phyloP scores from a whole-genome alignment of 2,888 invertebrate species.

The Nomada fabriciana region DNA sequence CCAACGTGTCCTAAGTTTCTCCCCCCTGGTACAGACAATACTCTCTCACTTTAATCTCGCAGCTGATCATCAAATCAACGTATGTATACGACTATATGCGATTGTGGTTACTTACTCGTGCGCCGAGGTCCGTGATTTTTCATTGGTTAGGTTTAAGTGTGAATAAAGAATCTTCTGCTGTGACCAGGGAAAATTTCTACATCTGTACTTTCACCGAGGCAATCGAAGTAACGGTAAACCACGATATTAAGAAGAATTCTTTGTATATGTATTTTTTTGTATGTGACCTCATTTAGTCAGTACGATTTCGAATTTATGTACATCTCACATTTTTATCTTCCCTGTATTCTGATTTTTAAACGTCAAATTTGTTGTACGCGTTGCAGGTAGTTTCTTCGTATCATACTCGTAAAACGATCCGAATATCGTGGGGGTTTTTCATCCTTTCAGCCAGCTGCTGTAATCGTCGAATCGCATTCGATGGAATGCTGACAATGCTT shows the following conservation, averaged over 20 bases:
- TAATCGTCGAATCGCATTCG: neutral
- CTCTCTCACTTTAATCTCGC: conserved; percentile 5
- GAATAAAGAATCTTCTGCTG: conserved; percentile 9
- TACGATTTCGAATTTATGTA: conserved; percentile 7
- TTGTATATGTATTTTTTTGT: conserved; percentile 34
- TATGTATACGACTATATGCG: conserved; percentile 2
- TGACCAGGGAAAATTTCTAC: conserved; percentile 26
- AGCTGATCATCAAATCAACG: neutral
- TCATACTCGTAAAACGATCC: no score
- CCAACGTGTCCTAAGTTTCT: neutral
- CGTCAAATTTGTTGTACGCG: neutral
- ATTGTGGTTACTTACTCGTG: conserved; percentile 36
- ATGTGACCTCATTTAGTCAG: conserved; percentile 29
- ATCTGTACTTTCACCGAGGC: conserved; percentile 39
- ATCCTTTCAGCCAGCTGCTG: neutral
- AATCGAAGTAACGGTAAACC: conserved; percentile 44
- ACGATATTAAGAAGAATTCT: conserved; percentile 38
- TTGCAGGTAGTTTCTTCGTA: neutral
- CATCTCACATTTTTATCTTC: neutral
- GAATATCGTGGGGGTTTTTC: neutral
- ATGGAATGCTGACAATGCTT: neutral
- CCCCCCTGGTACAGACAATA: neutral
- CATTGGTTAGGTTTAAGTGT: conserved; percentile 34
- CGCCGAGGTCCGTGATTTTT: conserved; percentile 13
- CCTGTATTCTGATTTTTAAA: neutral